Evolutionary conservation across 2,113 vertebrate genomes (phyloP), one percentile per base, ranked within the genome.

Genomic region (Tenebrosternarchus preto): DNA sequence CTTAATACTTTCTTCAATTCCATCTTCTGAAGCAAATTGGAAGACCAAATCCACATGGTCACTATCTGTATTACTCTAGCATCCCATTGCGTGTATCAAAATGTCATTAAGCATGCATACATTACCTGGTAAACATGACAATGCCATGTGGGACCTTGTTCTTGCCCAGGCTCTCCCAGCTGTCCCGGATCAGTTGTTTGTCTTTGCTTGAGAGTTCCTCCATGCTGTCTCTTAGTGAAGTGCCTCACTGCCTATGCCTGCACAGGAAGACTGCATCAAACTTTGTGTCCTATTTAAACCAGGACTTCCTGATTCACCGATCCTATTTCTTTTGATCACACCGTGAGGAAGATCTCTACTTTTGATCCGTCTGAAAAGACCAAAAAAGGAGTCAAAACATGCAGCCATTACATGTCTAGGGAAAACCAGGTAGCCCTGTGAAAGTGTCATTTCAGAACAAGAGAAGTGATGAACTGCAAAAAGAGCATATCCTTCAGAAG

Each of bases 91-190:
- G 16, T 68, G 16, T 69, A n/a, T 39, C n/a, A 22, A 17, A 39
- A 31, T 33, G 39, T 20, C n/a, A 43, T 56, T 67, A 67, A 56
- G 71, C 39, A 68, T 73, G 16, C 36, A 64, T 56, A 60, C 66
- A 59, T 82, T 92, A 98, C 97, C 97, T 97, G 91, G 91, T 87
- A 88, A 98, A 98, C 88, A 97, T 92, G 80, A 97, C 87, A 70
- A 94, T 88, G 80, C 97, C 96, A n/a, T 97, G 95, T 82, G 95
- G 94, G 86, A 93, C 92, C 76, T 96, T 96, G 91, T 94, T 96
- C 87, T 92, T 91, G 88, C 92, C 95, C 82, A 98, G 91, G 80
- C 88, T 93, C 87, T 82, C 92, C 96, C 97, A 97, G 94, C 95
- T 98, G 91, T 95, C 93, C 82, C 95, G 92, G 88, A 98, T 96